These are phyloP conservation scores for Dynastes grantii DNA, from an alignment of 2,888 invertebrate species.

Conservation along the genomic window DNA sequence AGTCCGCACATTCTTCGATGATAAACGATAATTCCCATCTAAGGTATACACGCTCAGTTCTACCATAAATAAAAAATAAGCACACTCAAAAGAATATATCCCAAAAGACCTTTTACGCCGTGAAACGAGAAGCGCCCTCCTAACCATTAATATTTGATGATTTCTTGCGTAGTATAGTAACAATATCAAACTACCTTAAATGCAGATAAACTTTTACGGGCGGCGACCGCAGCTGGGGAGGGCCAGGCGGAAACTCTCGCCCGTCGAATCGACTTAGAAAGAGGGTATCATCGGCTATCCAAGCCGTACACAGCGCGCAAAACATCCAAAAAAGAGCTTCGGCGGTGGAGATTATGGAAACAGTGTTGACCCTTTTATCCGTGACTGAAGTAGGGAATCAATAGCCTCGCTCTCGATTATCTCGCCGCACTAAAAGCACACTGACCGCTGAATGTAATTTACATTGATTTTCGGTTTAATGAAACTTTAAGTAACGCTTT, in stretches of 20 bases:
- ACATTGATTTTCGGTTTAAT: slow-evolving; percentile 68
- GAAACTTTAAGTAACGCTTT: slow-evolving; percentile 67
- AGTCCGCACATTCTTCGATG: not conserved
- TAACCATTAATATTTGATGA: slow-evolving; percentile 40
- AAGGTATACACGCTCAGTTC: not conserved
- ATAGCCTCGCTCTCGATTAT: slow-evolving; percentile 63
- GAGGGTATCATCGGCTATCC: slow-evolving; percentile 17
- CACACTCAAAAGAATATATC: slow-evolving; percentile 25
- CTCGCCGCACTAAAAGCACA: slow-evolving; percentile 64
- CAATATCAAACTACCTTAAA: slow-evolving; percentile 37
- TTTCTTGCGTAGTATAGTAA: slow-evolving; percentile 38
- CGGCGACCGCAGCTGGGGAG: slow-evolving; percentile 10
- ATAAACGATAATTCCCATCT: not conserved
- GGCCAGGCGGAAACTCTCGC: not conserved
- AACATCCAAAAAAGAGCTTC: slow-evolving; percentile 42
- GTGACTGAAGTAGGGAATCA: slow-evolving; percentile 58
- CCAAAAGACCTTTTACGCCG: slow-evolving; percentile 23
- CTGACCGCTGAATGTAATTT: slow-evolving; percentile 68
- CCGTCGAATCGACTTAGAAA: not conserved
- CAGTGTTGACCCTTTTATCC: slow-evolving; percentile 62
- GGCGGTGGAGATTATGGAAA: slow-evolving; percentile 54
- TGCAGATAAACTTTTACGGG: slow-evolving; percentile 41
- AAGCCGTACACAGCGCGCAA: slow-evolving; percentile 14
- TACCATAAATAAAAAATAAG: slow-evolving; percentile 24
- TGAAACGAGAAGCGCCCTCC: slow-evolving; percentile 10